These are phyloP conservation scores for Euphysa ruthae DNA, from an alignment of 30 jellyfish, hydroid and myxozoan genomes.

Conservation along the genomic window DNA sequence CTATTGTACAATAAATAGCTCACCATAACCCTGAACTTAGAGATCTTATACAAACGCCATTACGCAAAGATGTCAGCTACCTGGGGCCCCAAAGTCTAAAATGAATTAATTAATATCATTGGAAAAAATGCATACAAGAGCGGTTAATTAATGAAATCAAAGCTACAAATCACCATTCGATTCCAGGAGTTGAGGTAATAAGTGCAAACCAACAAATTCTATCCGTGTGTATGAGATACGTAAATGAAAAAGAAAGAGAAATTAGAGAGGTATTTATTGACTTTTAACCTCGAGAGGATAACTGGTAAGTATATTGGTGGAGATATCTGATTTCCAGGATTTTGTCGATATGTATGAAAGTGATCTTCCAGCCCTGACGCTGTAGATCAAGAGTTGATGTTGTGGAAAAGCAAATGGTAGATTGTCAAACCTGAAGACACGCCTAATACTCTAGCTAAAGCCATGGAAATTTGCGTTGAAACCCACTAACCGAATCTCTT, in stretches of 20 bases:
- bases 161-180: no score
- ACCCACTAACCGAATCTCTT: no score
- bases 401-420: neutral
- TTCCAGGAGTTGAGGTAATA: no score
- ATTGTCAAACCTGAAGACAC: neutral
- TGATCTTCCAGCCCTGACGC: neutral
- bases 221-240: neutral
- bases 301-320: no score
- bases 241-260: neutral
- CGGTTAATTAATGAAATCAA: no score
- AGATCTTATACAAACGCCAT: neutral
- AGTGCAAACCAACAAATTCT: neutral
- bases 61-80: slow-evolving; percentile 1
- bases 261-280: no score
- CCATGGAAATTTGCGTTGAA: no score
- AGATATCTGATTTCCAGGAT: no score
- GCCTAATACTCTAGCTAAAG: slow-evolving; percentile 1
- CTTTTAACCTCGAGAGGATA: no score
- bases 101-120: neutral
- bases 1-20: neutral
- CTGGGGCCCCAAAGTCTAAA: neutral
- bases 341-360: neutral
- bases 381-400: neutral
- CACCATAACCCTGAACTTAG: neutral
- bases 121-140: no score